Evolutionary conservation across 1,140 invertebrate genomes (phyloP).

Genomic region (Camponotus floridanus): DNA sequence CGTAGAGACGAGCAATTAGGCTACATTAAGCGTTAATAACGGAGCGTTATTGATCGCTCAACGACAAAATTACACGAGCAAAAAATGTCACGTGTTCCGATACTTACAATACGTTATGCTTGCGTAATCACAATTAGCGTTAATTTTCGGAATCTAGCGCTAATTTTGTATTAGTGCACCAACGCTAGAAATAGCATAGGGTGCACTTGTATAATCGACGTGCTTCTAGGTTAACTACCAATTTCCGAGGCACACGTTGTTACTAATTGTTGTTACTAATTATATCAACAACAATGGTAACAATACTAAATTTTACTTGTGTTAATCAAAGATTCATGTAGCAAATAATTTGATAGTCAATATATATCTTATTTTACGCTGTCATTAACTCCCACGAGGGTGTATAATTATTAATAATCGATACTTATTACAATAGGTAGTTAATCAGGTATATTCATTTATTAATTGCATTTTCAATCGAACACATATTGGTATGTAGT

Average conservation of each 20-base stretch:
- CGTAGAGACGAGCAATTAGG: constrained; percentile 29
- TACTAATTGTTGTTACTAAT: constrained; percentile 41
- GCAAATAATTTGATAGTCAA: not conserved
- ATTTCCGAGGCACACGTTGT: not conserved
- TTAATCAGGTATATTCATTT: constrained; percentile 16
- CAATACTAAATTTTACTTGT: constrained; percentile 12
- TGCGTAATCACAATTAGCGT: constrained; percentile 42
- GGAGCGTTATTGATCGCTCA: not conserved
- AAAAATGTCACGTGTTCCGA: constrained; percentile 1
- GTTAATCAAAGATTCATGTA: constrained; percentile 33
- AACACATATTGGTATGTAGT: not conserved
- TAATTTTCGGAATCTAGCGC: constrained; percentile 32
- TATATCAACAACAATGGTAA: constrained; percentile 28
- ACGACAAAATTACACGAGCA: constrained; percentile 7
- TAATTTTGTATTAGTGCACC: constrained; percentile 33
- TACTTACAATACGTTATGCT: not conserved
- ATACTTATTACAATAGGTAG: constrained; percentile 25
- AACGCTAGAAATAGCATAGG: constrained; percentile 30
- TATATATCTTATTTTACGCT: constrained; percentile 28
- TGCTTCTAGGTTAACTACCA: constrained; percentile 35
- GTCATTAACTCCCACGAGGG: not conserved
- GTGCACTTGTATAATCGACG: not conserved
- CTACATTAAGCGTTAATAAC: constrained; percentile 52
- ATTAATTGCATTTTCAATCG: constrained; percentile 8
- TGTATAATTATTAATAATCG: constrained; percentile 20